These are phyloP conservation scores for Calameuta idolon DNA, from an alignment of 2,888 invertebrate species.

Conservation along the genomic window DNA sequence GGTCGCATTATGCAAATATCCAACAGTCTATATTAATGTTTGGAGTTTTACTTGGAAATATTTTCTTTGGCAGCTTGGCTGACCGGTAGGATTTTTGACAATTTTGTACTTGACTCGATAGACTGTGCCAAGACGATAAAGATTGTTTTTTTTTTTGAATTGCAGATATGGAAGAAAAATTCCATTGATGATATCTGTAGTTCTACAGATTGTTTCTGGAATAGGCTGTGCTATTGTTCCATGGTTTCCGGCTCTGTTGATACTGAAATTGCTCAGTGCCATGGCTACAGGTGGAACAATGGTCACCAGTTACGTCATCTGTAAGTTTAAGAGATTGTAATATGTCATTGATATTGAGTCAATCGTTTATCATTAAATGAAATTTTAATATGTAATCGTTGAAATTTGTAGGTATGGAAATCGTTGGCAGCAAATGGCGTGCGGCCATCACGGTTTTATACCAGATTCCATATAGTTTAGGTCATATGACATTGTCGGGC, in stretches of 20 bases:
- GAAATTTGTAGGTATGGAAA: constrained; percentile 65
- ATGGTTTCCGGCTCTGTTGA: constrained; percentile 74
- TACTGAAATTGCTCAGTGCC: constrained; percentile 78
- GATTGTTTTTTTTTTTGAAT: constrained; percentile 36
- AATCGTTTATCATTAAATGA: background rate
- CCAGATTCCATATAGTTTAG: constrained; percentile 79
- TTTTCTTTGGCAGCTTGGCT: constrained; percentile 80
- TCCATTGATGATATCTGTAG: constrained; percentile 79
- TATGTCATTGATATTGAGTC: background rate
- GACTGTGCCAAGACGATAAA: constrained; percentile 21
- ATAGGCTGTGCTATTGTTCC: constrained; percentile 78
- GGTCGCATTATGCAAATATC: constrained; percentile 76
- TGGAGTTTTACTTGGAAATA: constrained; percentile 81
- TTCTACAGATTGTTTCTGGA: constrained; percentile 80
- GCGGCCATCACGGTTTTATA: constrained; percentile 74
- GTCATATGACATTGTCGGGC: constrained; percentile 74
- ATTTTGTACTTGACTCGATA: background rate
- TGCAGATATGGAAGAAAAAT: constrained; percentile 80
- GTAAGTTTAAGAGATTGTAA: constrained; percentile 52
- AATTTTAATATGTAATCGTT: background rate
- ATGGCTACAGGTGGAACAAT: constrained; percentile 86
- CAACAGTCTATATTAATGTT: constrained; percentile 84
- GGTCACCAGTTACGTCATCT: constrained; percentile 75
- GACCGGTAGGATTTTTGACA: constrained; percentile 73
- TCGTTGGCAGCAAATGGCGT: constrained; percentile 69